Percentiles rank a stretch among this genome's conserved stretches.
phyloP scores from a whole-genome alignment of 2,113 vertebrate species.

The Ramphastos sulfuratus region DNA sequence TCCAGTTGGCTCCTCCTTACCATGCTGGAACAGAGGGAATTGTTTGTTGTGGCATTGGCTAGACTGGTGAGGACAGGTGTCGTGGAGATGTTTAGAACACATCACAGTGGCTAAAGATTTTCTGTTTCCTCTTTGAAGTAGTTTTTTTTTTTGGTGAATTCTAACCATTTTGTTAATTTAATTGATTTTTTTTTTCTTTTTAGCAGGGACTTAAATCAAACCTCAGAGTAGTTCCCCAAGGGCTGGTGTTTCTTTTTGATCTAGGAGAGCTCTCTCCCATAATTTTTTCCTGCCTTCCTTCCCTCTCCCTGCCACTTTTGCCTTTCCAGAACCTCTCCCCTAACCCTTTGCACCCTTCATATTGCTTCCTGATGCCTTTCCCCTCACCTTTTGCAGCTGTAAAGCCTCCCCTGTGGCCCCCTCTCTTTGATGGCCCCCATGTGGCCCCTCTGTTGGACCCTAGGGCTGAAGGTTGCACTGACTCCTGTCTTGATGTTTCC shows the following conservation, averaged over 20 bases:
- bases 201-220: slow-evolving; percentile 23
- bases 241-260: not conserved
- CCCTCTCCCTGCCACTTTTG: not conserved
- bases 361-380: not conserved
- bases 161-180: slow-evolving; percentile 58
- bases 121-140: not conserved
- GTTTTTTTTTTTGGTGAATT: slow-evolving; percentile 24
- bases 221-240: not conserved
- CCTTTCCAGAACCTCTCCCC: not conserved
- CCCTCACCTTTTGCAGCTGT: not conserved
- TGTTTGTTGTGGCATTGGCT: not conserved
- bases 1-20: not conserved
- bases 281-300: not conserved
- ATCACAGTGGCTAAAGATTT: not conserved
- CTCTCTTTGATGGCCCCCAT: too few relatives aligned
- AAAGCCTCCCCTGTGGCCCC: too few relatives aligned
- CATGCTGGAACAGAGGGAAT: not conserved
- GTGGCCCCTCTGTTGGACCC: too few relatives aligned
- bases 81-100: not conserved
- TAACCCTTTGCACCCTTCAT: not conserved
- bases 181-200: slow-evolving; percentile 45
- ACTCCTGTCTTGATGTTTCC: not conserved
- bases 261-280: not conserved
- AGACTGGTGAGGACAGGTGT: fast-evolving
- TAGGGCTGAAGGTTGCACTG: not conserved